Evolutionary conservation across 2,113 vertebrate genomes (phyloP), one percentile per base, ranked within the genome.

Genomic region (Ctenomys sociabilis): DNA sequence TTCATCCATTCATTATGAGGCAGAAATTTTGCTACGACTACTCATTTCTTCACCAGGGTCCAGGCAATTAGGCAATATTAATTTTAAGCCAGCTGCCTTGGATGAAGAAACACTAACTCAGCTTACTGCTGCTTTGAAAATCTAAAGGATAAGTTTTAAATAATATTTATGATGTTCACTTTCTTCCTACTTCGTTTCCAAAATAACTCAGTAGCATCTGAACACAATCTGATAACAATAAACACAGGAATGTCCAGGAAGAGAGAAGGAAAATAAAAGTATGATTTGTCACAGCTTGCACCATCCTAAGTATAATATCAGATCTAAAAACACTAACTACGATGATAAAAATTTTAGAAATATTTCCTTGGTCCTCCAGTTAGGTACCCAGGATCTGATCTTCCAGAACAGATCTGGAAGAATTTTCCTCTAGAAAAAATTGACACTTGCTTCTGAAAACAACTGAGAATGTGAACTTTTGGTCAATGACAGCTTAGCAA

Each of bases 181-280:
- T 91, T 88, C 61, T 82, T 86, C 22, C 75, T 61, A 87, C 7
- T 75, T 80, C n/a, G 66, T 45, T 90, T 12, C 43, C 66, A 59
- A 93, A 94, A 57, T 11, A 83, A 73, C 22, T 68, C 61, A 21
- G 1, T 40, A 84, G 49, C n/a, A 85, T 80, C 78, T 95, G 57
- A 85, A 91, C 32, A 96, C 59, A 85, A 78, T 66, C 59, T 85
- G n/a, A 72, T 68, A 43, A 89, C n/a, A 86, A 84, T 70, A 96
- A 95, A 88, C 19, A 84, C 21, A 22, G 13, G 1, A 5, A 8
- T 78, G 13, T 3, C 26, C 22, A 78, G 82, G 61, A 85, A 94
- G 59, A 70, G 30, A 91, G 7, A 61, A 72, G 37, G 49, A 1
- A 28, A 21, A 70, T 75, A 16, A 54, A 66, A 72, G 52, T 66